Conservation (phyloP, 1,140 invertebrate species). For the Drosophila tropicalis region DNA sequence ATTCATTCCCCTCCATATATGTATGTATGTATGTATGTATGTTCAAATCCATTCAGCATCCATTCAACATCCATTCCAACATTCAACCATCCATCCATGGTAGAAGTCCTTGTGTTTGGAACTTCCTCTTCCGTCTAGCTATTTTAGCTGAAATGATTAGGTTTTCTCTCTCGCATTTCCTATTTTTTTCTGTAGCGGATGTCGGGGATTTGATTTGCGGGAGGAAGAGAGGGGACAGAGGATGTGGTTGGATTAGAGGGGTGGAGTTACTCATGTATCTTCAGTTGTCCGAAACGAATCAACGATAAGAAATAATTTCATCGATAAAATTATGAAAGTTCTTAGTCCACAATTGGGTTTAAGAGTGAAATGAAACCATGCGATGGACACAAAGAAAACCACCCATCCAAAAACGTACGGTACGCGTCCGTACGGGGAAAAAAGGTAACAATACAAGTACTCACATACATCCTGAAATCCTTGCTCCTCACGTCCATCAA, state of each 20-base stretch:
- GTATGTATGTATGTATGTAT: neutral
- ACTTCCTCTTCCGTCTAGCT: slow-evolving; percentile 2
- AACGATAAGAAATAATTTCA: neutral
- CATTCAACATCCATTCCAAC: slow-evolving; percentile 18
- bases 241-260: neutral
- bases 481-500: slow-evolving; percentile 38
- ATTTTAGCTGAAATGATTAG: slow-evolving; percentile 18
- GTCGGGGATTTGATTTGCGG: neutral
- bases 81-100: slow-evolving; percentile 34
- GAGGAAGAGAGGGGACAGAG: neutral
- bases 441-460: slow-evolving; percentile 11
- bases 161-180: neutral
- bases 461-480: slow-evolving; percentile 10
- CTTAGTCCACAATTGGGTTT: neutral
- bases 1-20: slow-evolving; percentile 20
- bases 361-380: neutral
- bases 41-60: slow-evolving; percentile 11
- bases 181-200: neutral
- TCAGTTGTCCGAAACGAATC: neutral
- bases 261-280: too few species aligned
- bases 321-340: slow-evolving; percentile 11
- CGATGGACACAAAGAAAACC: neutral
- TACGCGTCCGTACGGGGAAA: neutral
- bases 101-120: slow-evolving; percentile 34
- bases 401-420: neutral